These are phyloP conservation scores for Pocillopora meandrina DNA, from an alignment of 92 coral and sea anemone species.

Conservation along the genomic window DNA sequence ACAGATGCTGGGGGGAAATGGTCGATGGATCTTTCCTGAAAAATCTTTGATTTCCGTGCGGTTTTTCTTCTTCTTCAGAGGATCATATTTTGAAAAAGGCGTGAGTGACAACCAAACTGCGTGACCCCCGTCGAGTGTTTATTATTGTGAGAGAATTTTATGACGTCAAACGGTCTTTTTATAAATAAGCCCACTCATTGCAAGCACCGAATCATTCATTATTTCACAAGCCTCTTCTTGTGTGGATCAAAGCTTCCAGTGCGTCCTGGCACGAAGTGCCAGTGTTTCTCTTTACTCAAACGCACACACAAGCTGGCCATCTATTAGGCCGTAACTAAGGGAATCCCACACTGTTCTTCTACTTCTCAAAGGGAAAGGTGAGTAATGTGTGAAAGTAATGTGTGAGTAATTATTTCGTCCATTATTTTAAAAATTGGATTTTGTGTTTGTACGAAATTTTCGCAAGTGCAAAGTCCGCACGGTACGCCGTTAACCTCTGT, in stretches of 20 bases:
- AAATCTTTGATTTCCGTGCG: conserved; percentile 20
- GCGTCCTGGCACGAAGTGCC: not conserved
- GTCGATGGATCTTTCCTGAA: not conserved
- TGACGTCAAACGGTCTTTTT: conserved; percentile 18
- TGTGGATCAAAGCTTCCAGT: not conserved
- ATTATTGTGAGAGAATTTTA: not conserved
- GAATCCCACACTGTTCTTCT: not conserved
- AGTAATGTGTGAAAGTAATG: not conserved
- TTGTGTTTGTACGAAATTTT: not conserved
- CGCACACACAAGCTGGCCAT: not conserved
- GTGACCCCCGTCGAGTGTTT: not conserved
- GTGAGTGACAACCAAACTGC: conserved; percentile 2
- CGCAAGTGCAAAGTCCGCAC: not conserved
- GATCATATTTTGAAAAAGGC: conserved; percentile 12
- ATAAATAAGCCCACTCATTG: not conserved
- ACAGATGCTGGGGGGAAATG: not conserved
- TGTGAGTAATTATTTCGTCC: not conserved
- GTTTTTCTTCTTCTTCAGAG: not conserved
- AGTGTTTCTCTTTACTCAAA: not conserved
- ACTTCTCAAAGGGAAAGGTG: conserved; percentile 14
- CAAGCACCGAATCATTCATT: not conserved
- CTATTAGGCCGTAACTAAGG: not conserved
- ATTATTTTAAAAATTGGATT: not conserved
- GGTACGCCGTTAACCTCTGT: not conserved
- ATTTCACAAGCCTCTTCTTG: conserved; percentile 20